Base-by-base conservation (phyloP, 2,113 vertebrate species). In the Lepisosteus osseus region DNA sequence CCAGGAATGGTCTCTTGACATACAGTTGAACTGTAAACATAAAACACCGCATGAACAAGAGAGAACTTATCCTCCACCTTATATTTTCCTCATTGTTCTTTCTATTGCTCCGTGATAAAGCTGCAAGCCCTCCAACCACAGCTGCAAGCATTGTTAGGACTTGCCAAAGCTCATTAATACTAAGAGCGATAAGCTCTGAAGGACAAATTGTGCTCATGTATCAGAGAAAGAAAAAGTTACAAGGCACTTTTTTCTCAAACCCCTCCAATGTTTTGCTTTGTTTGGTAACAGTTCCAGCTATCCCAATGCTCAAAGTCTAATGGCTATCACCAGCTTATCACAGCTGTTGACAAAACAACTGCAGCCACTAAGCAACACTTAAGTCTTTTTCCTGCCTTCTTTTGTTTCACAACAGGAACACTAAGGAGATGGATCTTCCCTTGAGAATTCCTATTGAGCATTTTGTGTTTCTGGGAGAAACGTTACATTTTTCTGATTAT, bases 111-210 rank as follows among this genome's bases (percentile, higher is more conserved):
- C 68, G 77, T 86, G 86, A 86, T 85, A 88, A 88, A 86, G 78
- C 78, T 80, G 71, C 80, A 79, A 74, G 65, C 78, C 77, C 88
- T 90, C 84, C 81, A 79, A 76, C 86, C 76, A 84, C 90, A 90
- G 89, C 90, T 92, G 90, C 87, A 85, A 80, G 81, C 86, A 85
- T 79, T 92, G 88, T 89, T 87, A 86, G 81, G 83, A 87, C 87
- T 90, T 79, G 91, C 89, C 85, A 88, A 88, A 89, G 79, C 84
- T 94, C 85, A 89, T 90, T 92, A 89, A 88, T 80, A 80, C 84
- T 89, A 85, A 86, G 89, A 89, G 86, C 6, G 71, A 91, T 90
- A 93, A 87, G 84, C 84, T 92, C 79, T 80, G 84, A 92, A 91
- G 88, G 90, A 92, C 90, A 93, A 91, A 88, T 86, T 88, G 84